Base-by-base conservation (phyloP, 2,888 invertebrate genomes). In the Pomacea canaliculata region DNA sequence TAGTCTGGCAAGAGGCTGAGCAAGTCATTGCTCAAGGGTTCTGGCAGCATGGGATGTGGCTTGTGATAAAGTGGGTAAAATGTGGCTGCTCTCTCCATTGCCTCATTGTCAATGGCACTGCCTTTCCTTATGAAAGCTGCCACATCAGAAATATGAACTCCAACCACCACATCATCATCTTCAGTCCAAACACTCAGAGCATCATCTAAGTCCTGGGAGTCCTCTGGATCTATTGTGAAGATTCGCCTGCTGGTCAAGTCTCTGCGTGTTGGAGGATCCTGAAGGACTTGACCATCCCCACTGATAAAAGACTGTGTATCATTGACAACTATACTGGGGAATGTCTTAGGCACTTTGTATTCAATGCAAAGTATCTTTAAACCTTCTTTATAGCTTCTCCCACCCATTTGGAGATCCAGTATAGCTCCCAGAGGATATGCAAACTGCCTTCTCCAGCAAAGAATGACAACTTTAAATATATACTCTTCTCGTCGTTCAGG, bases 81-180 rank as follows among this genome's bases (percentile, higher is more conserved):
- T 7, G 83, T 83, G 16, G 76, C 80, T 19, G 79, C 80, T 69
- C 86, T 78, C n/a, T 67, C 67, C n/a, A 73, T 62, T 16, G 85
- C 86, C 70, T 84, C 85, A n/a, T 60, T 60, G 70, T 86, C 86
- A 49, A 83, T 56, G 13, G 78, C 79, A 66, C 78, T 77, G 56
- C 80, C 82, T 63, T 81, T 78, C 63, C 71, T 51, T 1, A 86
- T 77, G 69, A 72, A 78, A 12, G 78, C 71, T n/a, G 81, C 76
- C 10, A 85, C 86, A 78, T 86, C 86, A 65, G 86, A 81, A 73
- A 86, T 85, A 73, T 85, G 84, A 10, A 86, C 82, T 12, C 83
- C 83, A 18, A 85, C 82, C 27, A 70, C 71, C 60, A 63, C 83
- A 7, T 76, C 77, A 7, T 68, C 74, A 12, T 73, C 72, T 48